A percentile compares a stretch with the other conserved stretches of the same genome.
These are phyloP conservation scores for Notospermus geniculatus DNA, from an alignment of 1,140 invertebrate species.

Conservation along the genomic window DNA sequence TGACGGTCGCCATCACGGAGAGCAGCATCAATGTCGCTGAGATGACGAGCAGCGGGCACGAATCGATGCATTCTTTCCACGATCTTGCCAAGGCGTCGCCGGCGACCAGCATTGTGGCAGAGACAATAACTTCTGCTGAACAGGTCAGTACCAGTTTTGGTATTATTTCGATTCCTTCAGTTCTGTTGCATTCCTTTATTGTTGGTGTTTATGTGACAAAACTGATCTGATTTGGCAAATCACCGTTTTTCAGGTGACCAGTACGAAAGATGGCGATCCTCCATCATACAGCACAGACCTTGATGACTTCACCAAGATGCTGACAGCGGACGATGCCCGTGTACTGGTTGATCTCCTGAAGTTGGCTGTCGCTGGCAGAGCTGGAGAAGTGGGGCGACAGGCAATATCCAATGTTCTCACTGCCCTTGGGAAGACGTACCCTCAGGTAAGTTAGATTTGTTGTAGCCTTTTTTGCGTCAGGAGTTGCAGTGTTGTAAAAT, in stretches of 20 bases:
- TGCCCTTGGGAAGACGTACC: conserved; percentile 46
- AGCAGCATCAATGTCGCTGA: neutral
- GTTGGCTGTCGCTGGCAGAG: conserved; percentile 75
- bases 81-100: conserved; percentile 76
- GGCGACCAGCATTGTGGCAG: conserved; percentile 86
- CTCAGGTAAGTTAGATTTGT: too few relatives aligned
- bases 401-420: conserved; percentile 68
- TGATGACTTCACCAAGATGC: conserved; percentile 76
- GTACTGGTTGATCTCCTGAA: conserved; percentile 83
- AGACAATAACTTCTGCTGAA: conserved; percentile 80
- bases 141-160: conserved; percentile 59
- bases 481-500: too few relatives aligned
- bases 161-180: too few relatives aligned
- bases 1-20: neutral
- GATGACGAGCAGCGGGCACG: conserved; percentile 11
- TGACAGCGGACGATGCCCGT: conserved; percentile 80
- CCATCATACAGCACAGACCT: conserved; percentile 50
- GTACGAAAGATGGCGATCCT: conserved; percentile 37
- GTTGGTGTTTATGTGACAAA: too few relatives aligned
- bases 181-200: too few relatives aligned
- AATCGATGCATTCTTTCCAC: conserved; percentile 62
- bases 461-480: too few relatives aligned
- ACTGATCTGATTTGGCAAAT: too few relatives aligned
- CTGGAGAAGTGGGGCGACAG: conserved; percentile 68
- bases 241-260: conserved; percentile 36